Conservation (phyloP, 2,113 vertebrate species). For the Meles meles region DNA sequence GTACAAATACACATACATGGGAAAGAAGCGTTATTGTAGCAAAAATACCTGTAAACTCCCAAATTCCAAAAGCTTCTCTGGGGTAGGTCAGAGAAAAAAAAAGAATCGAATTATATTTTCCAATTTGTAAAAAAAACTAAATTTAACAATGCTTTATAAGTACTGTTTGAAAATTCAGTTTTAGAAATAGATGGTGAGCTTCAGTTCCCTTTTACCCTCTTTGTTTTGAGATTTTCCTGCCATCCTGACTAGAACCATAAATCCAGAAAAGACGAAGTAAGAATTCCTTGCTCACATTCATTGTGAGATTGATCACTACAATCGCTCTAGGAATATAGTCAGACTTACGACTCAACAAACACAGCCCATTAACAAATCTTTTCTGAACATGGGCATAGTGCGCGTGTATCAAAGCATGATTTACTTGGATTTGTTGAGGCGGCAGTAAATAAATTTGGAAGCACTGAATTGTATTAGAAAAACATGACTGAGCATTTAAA, state of each 20-base stretch:
- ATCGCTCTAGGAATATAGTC: neutral
- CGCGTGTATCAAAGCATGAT: neutral
- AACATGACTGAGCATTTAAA: constrained; percentile 70
- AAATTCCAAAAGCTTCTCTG: neutral
- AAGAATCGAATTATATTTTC: neutral
- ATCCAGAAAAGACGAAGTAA: neutral
- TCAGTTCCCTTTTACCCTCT: neutral
- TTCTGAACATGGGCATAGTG: neutral
- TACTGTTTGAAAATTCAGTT: constrained; percentile 4
- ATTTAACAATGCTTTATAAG: constrained; percentile 15
- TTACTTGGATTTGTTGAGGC: constrained; percentile 54
- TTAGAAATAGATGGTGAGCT: neutral
- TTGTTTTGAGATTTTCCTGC: neutral
- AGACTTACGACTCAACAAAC: neutral
- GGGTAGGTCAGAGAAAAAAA: neutral
- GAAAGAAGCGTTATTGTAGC: neutral
- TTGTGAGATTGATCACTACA: neutral
- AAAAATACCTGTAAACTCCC: neutral
- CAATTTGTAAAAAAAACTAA: constrained; percentile 23
- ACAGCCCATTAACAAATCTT: constrained; percentile 45
- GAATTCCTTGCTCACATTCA: neutral
- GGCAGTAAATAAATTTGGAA: constrained; percentile 67
- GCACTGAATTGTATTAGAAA: constrained; percentile 66
- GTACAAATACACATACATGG: neutral
- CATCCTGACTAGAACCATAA: neutral